Evolutionary conservation across 2,888 invertebrate genomes (phyloP), one percentile per base, ranked within the genome.

Genomic region (Drosophila diplacantha): DNA sequence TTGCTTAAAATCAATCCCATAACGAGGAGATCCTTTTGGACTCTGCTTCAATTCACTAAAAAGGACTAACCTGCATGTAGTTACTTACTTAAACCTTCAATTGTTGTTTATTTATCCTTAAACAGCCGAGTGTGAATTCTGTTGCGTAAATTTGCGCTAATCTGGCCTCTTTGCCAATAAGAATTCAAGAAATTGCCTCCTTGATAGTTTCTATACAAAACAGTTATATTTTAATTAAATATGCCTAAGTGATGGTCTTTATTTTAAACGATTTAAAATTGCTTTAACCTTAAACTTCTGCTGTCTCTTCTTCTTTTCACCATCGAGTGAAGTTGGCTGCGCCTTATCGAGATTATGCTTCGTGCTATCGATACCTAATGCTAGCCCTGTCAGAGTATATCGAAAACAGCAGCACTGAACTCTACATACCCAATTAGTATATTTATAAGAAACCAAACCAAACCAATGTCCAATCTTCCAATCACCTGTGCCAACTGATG

Each of bases 21-120:
- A 5, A 8, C 4, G 3, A 24, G 2, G 3, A 11, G n/a, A 24
- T n/a, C 2, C 6, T 2, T 24, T 24, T n/a, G 24, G 5, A 9
- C 9, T 3, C 1, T 9, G 1, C 3, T 16, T n/a, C 1, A 24
- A 11, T 5, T 24, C n/a, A 6, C 2, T 8, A 1, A 1, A 20
- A 20, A 24, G 2, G 3, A 5, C 7, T 3, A 20, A 20, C 12
- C 12, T 38, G 1, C 20, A 3, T 14, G 3, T 12, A 38, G 3
- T 14, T 20, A 38, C 38, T 22, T 38, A 7, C 3, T 14, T 5
- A 1, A 18, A 3, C 7, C 14, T 14, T 20, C 6, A 0, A 20
- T 20, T 2, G 3, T 38, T 7, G 6, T 22, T 20, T 20, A 7
- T 12, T 38, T 38, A 5, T 12, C 12, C 5, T 20, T 20, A 38